Percentiles rank a stretch among this genome's conserved stretches.
Evolutionary conservation across 2,113 vertebrate genomes (phyloP).

Genomic region (Melierax canorus): DNA sequence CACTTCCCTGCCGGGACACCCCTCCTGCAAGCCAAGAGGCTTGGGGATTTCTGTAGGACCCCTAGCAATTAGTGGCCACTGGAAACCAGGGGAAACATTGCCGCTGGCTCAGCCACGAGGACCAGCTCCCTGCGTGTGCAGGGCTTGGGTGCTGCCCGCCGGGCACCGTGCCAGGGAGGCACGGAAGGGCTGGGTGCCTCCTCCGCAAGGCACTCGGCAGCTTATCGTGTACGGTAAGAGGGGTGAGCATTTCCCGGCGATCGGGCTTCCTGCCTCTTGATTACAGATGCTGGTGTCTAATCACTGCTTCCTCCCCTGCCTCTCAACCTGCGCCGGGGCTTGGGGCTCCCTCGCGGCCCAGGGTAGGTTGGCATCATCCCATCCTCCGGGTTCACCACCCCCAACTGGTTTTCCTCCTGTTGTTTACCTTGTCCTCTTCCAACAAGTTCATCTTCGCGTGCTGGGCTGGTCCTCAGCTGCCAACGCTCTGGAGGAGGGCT

Average conservation of each 20-base stretch:
- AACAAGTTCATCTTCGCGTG: not conserved
- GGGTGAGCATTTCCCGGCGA: not conserved
- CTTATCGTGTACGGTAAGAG: not conserved
- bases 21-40: not conserved
- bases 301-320: constrained; percentile 25
- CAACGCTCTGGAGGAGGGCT: not conserved
- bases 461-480: not conserved
- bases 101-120: accelerated
- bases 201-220: accelerated
- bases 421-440: not conserved
- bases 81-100: not conserved
- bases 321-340: not conserved
- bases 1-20: not conserved
- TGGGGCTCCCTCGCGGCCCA: not conserved
- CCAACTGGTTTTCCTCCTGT: not conserved
- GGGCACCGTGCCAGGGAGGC: not conserved
- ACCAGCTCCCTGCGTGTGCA: accelerated
- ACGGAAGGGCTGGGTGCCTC: constrained; percentile 3
- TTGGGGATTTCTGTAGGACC: not conserved
- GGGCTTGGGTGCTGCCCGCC: accelerated
- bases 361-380: not conserved
- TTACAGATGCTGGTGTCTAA: constrained; percentile 22
- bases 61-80: too few relatives aligned
- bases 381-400: not conserved
- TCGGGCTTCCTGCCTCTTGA: constrained; percentile 40